A percentile compares a stretch with the other conserved stretches of the same genome.
phyloP scores from a whole-genome alignment of 2,888 invertebrate genomes.

The Andrena trimmerana region DNA sequence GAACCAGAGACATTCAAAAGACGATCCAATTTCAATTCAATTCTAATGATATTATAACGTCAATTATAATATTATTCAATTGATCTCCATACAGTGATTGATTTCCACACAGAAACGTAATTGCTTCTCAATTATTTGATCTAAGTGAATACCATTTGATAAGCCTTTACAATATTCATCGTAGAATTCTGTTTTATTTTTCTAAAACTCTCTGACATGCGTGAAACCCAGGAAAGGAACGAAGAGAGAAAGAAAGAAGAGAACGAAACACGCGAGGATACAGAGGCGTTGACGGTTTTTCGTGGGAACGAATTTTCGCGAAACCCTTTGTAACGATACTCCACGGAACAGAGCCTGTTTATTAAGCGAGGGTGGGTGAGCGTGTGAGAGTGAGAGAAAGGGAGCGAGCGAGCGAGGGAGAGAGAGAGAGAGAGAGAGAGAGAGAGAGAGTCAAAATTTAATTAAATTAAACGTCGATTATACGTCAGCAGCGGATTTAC shows the following conservation, averaged over 20 bases:
- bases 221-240: slow-evolving; percentile 54
- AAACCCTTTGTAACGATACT: slow-evolving; percentile 51
- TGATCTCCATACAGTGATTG: too few relatives aligned
- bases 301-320: slow-evolving; percentile 25
- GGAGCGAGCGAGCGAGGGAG: neutral
- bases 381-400: slow-evolving; percentile 1
- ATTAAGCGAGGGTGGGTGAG: slow-evolving; percentile 31
- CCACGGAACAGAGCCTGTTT: slow-evolving; percentile 46
- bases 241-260: slow-evolving; percentile 30
- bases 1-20: too few relatives aligned
- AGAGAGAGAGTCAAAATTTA: slow-evolving; percentile 36
- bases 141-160: neutral
- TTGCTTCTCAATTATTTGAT: neutral
- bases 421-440: neutral
- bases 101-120: too few relatives aligned
- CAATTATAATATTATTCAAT: too few relatives aligned
- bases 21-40: too few relatives aligned
- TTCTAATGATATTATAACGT: too few relatives aligned
- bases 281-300: slow-evolving; percentile 7
- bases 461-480: slow-evolving; percentile 60
- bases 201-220: slow-evolving; percentile 62
- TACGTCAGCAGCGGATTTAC: slow-evolving; percentile 37
- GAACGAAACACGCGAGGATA: slow-evolving; percentile 23
- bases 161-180: neutral
- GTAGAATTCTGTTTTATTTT: neutral